A percentile compares a stretch with the other conserved stretches of the same genome.
Evolutionary conservation across 64 coral and sea anemone genomes (phyloP).

Genomic region (Catalaphyllia jardinei): DNA sequence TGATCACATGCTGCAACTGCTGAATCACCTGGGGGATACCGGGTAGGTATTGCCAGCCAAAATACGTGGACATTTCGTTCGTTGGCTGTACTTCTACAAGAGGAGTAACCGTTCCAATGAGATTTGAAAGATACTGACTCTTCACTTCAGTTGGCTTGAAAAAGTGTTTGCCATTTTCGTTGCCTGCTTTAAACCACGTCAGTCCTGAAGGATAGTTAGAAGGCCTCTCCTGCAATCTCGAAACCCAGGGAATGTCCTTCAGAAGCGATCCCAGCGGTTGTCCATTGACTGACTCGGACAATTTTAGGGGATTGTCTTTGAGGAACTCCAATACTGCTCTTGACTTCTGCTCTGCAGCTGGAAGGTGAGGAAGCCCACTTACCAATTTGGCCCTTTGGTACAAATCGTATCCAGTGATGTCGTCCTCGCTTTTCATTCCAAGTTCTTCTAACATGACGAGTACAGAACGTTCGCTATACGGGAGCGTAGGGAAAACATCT

Average conservation of each 20-base stretch:
- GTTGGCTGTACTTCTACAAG: not conserved
- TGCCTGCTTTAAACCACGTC: not conserved
- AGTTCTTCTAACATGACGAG: constrained; percentile 6
- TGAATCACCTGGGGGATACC: constrained; percentile 20
- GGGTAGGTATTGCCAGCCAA: constrained; percentile 67
- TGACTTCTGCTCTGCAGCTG: constrained; percentile 40
- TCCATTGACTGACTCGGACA: not conserved
- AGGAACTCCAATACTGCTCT: constrained; percentile 41
- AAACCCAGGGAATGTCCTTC: constrained; percentile 49
- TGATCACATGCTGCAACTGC: constrained; percentile 57
- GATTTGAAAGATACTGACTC: constrained; percentile 29
- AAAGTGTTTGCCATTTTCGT: not conserved
- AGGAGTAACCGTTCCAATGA: constrained; percentile 65
- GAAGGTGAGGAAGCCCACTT: constrained; percentile 4
- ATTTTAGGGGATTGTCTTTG: not conserved
- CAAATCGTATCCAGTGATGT: constrained; percentile 42
- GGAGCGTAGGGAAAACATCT: not conserved
- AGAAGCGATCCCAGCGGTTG: not conserved
- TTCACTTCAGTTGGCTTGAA: constrained; percentile 41
- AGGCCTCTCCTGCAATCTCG: constrained; percentile 16
- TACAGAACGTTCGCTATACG: not conserved
- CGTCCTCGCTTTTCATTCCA: constrained; percentile 42
- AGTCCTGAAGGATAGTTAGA: constrained; percentile 42
- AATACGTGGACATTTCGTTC: constrained; percentile 5
- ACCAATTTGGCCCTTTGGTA: constrained; percentile 39